Conservation (phyloP, 2,113 vertebrate genomes). For the Microcebus ravelobensis region DNA sequence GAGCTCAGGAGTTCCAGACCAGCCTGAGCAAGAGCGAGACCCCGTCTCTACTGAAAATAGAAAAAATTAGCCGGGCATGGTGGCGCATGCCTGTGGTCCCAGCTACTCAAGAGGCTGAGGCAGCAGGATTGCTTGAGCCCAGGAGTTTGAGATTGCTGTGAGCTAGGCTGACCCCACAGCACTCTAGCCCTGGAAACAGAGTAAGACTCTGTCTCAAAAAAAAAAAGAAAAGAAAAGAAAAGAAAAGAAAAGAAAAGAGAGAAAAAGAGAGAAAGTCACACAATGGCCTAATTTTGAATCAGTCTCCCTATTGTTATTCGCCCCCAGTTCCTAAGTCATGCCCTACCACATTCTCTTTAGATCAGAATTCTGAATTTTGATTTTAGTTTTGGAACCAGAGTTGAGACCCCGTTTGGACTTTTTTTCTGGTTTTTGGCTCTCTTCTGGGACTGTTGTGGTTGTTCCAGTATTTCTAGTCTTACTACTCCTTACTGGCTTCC, state of each 20-base stretch:
- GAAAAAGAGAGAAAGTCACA: not conserved
- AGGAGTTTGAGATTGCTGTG: no score
- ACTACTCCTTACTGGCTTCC: not conserved
- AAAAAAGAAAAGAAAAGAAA: no score
- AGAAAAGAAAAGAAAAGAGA: fast-evolving
- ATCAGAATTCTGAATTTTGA: not conserved
- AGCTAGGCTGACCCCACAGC: no score
- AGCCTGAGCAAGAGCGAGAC: no score
- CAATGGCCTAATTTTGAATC: not conserved
- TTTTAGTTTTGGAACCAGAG: not conserved
- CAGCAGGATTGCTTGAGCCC: no score
- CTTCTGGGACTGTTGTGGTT: not conserved
- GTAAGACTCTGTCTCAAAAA: no score
- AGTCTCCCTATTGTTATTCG: not conserved
- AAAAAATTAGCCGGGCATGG: no score
- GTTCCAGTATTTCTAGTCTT: not conserved
- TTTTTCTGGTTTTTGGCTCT: not conserved
- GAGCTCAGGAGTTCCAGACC: no score
- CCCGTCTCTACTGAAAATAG: no score
- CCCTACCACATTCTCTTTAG: not conserved
- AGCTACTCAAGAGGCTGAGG: no score
- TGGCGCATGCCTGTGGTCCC: no score
- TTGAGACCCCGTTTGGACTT: not conserved
- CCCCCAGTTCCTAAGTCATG: not conserved
- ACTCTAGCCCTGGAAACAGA: no score